These are phyloP conservation scores for Cephus runcator DNA, from an alignment of 2,888 invertebrate genomes.

Conservation along the genomic window DNA sequence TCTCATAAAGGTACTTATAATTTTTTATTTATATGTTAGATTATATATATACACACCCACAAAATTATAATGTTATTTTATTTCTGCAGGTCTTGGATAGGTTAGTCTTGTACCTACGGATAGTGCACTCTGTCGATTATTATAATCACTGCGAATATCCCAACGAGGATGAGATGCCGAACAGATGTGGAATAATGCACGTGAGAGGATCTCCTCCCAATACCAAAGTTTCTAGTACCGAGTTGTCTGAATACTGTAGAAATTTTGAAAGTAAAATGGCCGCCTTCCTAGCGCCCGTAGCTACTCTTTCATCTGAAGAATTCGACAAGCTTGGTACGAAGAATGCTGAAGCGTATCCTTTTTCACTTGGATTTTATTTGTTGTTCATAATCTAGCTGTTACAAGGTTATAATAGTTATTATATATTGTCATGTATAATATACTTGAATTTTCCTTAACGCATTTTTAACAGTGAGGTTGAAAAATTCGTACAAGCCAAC, in stretches of 20 bases:
- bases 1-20: constrained; percentile 74
- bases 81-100: constrained; percentile 72
- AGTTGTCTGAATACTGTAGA: constrained; percentile 79
- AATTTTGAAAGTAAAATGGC: constrained; percentile 92
- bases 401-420: background rate
- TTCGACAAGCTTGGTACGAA: constrained; percentile 87
- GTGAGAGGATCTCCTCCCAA: constrained; percentile 90
- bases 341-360: constrained; percentile 71
- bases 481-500: constrained; percentile 95
- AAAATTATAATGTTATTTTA: constrained; percentile 12
- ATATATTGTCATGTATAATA: background rate
- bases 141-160: constrained; percentile 99
- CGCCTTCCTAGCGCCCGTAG: constrained; percentile 84
- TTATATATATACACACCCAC: background rate
- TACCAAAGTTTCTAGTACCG: constrained; percentile 80
- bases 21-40: background rate
- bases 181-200: constrained; percentile 98
- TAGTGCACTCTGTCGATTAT: constrained; percentile 98
- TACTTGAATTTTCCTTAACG: constrained; percentile 32
- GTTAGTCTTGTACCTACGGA: constrained; percentile 90
- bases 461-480: constrained; percentile 73
- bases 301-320: constrained; percentile 79
- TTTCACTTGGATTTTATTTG: constrained; percentile 8
- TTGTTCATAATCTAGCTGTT: background rate
- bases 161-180: constrained; percentile 99